Percentiles rank a stretch among this genome's conserved stretches.
Evolutionary conservation across 2,888 invertebrate genomes (phyloP).

Genomic region (Pemphredon lugubris): DNA sequence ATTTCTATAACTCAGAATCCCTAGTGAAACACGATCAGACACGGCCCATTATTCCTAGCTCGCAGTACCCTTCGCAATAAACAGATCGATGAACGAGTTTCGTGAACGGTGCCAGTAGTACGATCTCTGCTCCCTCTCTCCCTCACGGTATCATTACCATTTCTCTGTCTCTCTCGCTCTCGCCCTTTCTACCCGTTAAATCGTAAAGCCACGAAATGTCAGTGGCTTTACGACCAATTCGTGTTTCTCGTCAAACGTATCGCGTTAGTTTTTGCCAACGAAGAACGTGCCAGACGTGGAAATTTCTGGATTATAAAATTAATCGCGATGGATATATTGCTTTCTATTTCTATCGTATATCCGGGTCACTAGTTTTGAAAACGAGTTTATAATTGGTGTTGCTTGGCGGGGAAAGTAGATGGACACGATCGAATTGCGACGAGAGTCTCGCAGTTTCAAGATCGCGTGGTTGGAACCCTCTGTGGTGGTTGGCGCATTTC

Average conservation of each 20-base stretch:
- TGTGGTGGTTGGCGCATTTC: not conserved
- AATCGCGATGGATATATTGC: too few relatives aligned
- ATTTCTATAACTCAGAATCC: too few relatives aligned
- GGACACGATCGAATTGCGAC: not conserved
- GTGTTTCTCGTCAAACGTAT: constrained; percentile 5
- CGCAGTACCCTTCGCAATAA: constrained; percentile 12
- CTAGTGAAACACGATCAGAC: too few relatives aligned
- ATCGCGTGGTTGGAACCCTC: not conserved
- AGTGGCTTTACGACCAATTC: constrained; percentile 35
- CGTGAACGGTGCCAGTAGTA: constrained; percentile 23
- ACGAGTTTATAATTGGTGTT: too few relatives aligned
- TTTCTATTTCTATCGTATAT: too few relatives aligned
- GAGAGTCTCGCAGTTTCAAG: not conserved
- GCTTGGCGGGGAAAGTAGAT: too few relatives aligned
- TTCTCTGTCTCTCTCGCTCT: not conserved
- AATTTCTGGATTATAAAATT: too few relatives aligned
- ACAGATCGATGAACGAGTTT: constrained; percentile 39
- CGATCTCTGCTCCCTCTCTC: constrained; percentile 15
- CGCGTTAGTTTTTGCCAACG: constrained; percentile 4
- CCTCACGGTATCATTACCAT: too few relatives aligned
- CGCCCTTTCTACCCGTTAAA: constrained; percentile 6
- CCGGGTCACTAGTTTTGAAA: too few relatives aligned
- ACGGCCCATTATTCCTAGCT: too few relatives aligned
- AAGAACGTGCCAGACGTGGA: not conserved
- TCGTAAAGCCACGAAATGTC: constrained; percentile 47